phyloP scores from a whole-genome alignment of 2,797 vertebrate species.

The Toxotes lorentzi region DNA sequence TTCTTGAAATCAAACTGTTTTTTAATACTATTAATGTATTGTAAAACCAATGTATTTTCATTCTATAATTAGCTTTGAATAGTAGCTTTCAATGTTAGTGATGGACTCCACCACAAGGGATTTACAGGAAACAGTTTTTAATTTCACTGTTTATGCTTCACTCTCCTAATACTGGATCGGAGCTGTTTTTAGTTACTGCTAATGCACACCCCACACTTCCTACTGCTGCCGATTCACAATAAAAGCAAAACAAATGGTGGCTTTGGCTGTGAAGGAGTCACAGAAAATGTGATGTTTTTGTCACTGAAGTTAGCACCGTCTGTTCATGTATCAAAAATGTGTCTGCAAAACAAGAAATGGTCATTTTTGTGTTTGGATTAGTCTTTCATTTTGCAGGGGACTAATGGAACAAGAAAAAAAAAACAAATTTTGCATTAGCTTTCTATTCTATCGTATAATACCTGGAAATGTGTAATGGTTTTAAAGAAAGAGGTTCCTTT shows the following conservation, averaged over 20 bases:
- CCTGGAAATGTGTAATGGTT: background rate
- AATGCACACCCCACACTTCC: background rate
- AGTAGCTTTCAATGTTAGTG: background rate
- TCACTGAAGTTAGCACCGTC: background rate
- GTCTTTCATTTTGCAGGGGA: background rate
- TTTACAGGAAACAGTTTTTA: conserved; percentile 21
- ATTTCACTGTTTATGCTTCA: conserved; percentile 11
- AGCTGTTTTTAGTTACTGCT: background rate
- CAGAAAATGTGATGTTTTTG: background rate
- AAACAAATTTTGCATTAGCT: background rate
- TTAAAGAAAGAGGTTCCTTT: conserved; percentile 3
- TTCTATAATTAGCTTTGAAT: background rate
- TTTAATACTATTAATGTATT: background rate
- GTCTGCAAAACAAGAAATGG: background rate
- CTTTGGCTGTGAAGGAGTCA: conserved; percentile 15
- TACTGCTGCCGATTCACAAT: background rate
- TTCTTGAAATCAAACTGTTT: background rate
- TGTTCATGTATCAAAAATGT: background rate
- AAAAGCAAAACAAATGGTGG: background rate
- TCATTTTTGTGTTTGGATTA: background rate
- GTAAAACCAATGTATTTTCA: background rate
- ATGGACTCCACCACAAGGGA: background rate
- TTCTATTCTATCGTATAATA: background rate
- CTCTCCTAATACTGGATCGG: background rate
- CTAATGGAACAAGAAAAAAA: background rate